Evolutionary conservation across 1,140 invertebrate species (phyloP).

Genomic region (Agraylea sexmaculata): DNA sequence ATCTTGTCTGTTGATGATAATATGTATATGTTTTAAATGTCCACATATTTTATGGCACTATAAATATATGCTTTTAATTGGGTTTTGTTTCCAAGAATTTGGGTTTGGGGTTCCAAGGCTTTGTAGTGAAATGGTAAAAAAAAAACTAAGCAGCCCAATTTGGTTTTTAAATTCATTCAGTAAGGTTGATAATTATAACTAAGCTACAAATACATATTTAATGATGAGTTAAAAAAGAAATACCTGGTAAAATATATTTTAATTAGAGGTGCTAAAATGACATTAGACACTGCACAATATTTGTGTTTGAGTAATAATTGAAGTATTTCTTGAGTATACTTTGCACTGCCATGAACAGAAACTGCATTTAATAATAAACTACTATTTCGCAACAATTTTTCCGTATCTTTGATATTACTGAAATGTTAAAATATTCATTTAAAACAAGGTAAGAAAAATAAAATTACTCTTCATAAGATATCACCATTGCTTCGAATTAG

Average conservation of each 20-base stretch:
- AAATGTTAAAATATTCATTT: neutral
- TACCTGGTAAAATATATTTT: slow-evolving; percentile 38
- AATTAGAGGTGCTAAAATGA: slow-evolving; percentile 39
- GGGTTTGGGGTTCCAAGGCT: neutral
- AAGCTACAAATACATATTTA: neutral
- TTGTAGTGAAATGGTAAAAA: neutral
- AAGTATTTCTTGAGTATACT: slow-evolving; percentile 32
- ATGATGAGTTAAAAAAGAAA: slow-evolving; percentile 13
- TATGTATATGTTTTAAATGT: too few species aligned
- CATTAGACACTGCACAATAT: slow-evolving; percentile 37
- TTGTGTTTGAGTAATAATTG: slow-evolving; percentile 30
- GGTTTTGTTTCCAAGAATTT: neutral
- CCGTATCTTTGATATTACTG: slow-evolving; percentile 25
- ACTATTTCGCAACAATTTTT: slow-evolving; percentile 32
- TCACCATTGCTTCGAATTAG: slow-evolving; percentile 31
- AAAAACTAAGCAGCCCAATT: neutral
- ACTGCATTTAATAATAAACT: slow-evolving; percentile 38
- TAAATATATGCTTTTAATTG: too few species aligned
- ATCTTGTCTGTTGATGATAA: too few species aligned
- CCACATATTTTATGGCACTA: too few species aligned
- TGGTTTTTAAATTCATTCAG: neutral
- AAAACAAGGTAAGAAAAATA: neutral
- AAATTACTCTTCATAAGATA: slow-evolving; percentile 3
- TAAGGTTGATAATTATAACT: slow-evolving; percentile 1
- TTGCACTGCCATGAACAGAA: slow-evolving; percentile 24